Evolutionary conservation across 64 coral and sea anemone species (phyloP), one percentile per base, ranked within the genome.

Genomic region (Astreopora myriophthalma): DNA sequence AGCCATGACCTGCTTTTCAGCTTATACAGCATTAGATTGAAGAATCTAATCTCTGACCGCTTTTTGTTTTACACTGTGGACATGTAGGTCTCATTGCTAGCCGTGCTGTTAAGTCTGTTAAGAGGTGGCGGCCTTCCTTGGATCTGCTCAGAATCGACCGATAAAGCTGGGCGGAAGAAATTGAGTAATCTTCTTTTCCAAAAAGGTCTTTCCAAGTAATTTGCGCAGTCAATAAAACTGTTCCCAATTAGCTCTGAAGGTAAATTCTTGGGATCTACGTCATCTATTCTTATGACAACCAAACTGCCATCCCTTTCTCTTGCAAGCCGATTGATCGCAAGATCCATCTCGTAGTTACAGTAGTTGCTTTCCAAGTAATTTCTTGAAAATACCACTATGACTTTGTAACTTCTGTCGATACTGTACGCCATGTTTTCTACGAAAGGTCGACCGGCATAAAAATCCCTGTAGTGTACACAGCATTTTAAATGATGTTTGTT

Each of bases 391-490:
- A 89, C 72, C 2, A 58, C 87, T 1, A 89, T 20, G 73, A 77
- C 73, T 65, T 89, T 89, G 7, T 73, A n/a, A 58, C 87, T 89
- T 26, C 65, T 38, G 6, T 89, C 61, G 39, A 89, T 48, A 30
- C 87, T 78, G 23, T 78, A 17, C 74, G 74, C 71, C 72, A 89
- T 89, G 16, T 60, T 64, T 11, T 89, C 73, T 20, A 75, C 55
- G 40, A 89, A 48, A 20, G 71, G 55, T 33, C 35, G 52, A 51
- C 86, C 86, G 74, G 35, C 40, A 58, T n/a, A n/a, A 61, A 89
- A 89, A 51, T 89, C 72, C 76, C 71, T 89, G 72, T 89, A 49
- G 26, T 89, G 86, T 34, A 89, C 74, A 24, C 86, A 74, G 48
- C 71, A 76, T 5, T 35, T 88, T 22, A 88, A 4, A 38, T 57